These are phyloP conservation scores for Polydrusus pterygomalis DNA, from an alignment of 2,888 invertebrate species.

Conservation along the genomic window DNA sequence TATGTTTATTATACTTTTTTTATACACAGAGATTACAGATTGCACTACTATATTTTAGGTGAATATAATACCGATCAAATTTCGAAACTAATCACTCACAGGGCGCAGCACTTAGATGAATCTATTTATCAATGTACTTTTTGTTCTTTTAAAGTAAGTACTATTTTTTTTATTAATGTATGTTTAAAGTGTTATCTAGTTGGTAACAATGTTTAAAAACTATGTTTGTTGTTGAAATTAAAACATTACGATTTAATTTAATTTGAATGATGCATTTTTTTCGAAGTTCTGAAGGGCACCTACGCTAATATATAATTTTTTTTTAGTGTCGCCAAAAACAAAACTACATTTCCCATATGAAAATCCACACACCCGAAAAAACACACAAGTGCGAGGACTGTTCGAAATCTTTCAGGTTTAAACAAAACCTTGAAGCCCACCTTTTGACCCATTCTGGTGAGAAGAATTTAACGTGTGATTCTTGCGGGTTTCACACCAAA, in stretches of 20 bases:
- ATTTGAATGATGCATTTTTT: too few relatives aligned
- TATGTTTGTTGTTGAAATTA: too few relatives aligned
- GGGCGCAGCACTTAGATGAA: constrained; percentile 75
- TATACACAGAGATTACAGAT: too few relatives aligned
- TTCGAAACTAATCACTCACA: constrained; percentile 76
- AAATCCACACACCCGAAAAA: constrained; percentile 76
- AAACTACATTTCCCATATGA: constrained; percentile 76
- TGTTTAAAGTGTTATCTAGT: not conserved
- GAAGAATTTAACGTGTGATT: constrained; percentile 78
- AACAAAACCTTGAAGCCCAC: constrained; percentile 77
- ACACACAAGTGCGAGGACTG: constrained; percentile 77
- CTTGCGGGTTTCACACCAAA: constrained; percentile 81
- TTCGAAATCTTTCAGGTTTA: constrained; percentile 76
- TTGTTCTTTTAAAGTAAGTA: constrained; percentile 73
- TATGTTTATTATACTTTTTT: too few relatives aligned
- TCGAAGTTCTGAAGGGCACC: too few relatives aligned
- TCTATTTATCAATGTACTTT: constrained; percentile 73
- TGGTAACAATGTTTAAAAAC: too few relatives aligned
- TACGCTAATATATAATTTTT: too few relatives aligned
- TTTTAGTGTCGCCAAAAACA: constrained; percentile 76
- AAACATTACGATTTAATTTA: too few relatives aligned
- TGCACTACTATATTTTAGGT: constrained; percentile 67
- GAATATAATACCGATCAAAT: constrained; percentile 71
- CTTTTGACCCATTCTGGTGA: constrained; percentile 74
- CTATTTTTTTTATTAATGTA: not conserved